Conservation (phyloP, 2,888 invertebrate species). For the Norana najaformis region DNA sequence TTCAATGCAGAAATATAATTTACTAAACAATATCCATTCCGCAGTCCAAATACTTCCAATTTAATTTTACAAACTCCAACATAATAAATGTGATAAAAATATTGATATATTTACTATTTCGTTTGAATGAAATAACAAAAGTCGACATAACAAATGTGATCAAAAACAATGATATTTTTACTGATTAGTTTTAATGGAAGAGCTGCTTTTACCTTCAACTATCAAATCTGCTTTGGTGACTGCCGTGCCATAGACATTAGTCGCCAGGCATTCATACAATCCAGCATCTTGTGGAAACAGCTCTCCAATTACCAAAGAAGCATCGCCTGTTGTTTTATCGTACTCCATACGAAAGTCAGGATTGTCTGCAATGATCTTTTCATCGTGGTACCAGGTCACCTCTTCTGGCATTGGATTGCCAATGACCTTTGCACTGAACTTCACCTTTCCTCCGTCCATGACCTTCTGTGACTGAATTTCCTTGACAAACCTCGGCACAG, state of each 20-base stretch:
- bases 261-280: constrained; percentile 93
- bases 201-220: constrained; percentile 51
- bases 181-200: background rate
- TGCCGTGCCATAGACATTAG: constrained; percentile 91
- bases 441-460: constrained; percentile 58
- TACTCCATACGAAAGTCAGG: constrained; percentile 53
- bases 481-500: constrained; percentile 42
- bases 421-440: constrained; percentile 66
- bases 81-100: too few species aligned
- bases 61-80: too few species aligned
- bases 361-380: constrained; percentile 40
- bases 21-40: too few species aligned
- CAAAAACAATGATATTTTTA: background rate
- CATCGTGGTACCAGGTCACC: constrained; percentile 95
- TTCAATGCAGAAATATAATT: too few species aligned
- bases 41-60: too few species aligned
- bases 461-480: constrained; percentile 47
- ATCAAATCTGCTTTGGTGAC: constrained; percentile 69
- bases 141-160: background rate
- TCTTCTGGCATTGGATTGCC: constrained; percentile 90
- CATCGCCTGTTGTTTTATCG: constrained; percentile 55
- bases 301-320: constrained; percentile 86
- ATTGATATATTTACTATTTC: too few species aligned
- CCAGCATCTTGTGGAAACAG: constrained; percentile 98
- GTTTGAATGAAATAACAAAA: too few species aligned